Base-by-base conservation (phyloP, 2,113 vertebrate genomes). In the Paratilapia polleni region DNA sequence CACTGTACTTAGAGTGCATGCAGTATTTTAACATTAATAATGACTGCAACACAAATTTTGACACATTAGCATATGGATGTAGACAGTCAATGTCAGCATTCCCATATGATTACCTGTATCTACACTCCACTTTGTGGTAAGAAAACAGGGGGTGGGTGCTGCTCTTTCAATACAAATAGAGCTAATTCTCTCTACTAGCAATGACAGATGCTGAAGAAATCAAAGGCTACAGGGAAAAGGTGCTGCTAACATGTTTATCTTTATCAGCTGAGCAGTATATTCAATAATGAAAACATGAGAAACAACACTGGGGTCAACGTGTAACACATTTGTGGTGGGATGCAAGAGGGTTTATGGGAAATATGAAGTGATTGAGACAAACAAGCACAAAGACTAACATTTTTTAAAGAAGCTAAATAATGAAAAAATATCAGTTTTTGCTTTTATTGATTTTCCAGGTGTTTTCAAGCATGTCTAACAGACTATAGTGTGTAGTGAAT, bases 221-320 rank as follows among this genome's bases (percentile, higher is more conserved):
- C 49, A 83, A 63, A 64, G 64, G 59, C 47, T 1, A 3, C 28
- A 38, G 62, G 8, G 38, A 63, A 79, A 70, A 70, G 19, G 20
- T n/a, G 66, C 49, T 75, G n/a, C 59, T 49, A 77, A 70, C 61
- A 52, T 86, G 77, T 13, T 84, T 61, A 63, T 80, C 57, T 62
- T 90, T 58, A 43, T 77, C 77, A 70, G 13, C 54, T 74, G 57
- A 74, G 34, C 11, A 47, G 22, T 28, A 28, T 70, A 49, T 49
- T 70, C 41, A 19, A 1, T 6, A 62, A 73, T 73, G 75, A 60
- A 77, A 87, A 85, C 43, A 78, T n/a, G 12, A 38, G 24, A 52
- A 58, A 26, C 10, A 82, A 54, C 57, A 77, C 47, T 41, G 28
- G 22, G 20, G 47, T 11, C 9, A 14, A 36, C 24, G 9, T 19